phyloP scores from a whole-genome alignment of 1,140 invertebrate species.

The Temnothorax nylanderi region DNA sequence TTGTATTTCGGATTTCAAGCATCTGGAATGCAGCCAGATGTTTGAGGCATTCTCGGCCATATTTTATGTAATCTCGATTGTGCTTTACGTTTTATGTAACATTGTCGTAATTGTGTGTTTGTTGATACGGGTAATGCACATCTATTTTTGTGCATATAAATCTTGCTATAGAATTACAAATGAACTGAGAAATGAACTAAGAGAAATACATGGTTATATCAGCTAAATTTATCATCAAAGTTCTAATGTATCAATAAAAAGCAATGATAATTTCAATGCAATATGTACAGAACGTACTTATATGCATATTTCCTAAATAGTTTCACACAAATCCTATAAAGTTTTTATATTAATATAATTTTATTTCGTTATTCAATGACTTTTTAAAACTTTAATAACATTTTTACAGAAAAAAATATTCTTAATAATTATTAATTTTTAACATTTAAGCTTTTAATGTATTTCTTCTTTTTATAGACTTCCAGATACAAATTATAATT shows the following conservation, averaged over 20 bases:
- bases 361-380: neutral
- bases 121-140: neutral
- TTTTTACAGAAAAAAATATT: neutral
- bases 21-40: neutral
- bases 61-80: slow-evolving; percentile 22
- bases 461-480: neutral
- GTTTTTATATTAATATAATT: neutral
- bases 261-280: neutral
- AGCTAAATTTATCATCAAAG: neutral
- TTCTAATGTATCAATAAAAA: neutral
- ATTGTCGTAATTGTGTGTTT: neutral
- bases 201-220: neutral
- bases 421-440: no score
- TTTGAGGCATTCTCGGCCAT: neutral
- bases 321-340: neutral
- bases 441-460: neutral
- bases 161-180: neutral
- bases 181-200: neutral
- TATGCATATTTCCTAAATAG: neutral
- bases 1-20: neutral
- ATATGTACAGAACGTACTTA: neutral
- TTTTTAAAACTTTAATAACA: neutral
- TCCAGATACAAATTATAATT: neutral
- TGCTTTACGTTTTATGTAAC: slow-evolving; percentile 6
- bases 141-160: neutral